Conservation (phyloP, 2,888 invertebrate species). For the Endotricha flammealis region DNA sequence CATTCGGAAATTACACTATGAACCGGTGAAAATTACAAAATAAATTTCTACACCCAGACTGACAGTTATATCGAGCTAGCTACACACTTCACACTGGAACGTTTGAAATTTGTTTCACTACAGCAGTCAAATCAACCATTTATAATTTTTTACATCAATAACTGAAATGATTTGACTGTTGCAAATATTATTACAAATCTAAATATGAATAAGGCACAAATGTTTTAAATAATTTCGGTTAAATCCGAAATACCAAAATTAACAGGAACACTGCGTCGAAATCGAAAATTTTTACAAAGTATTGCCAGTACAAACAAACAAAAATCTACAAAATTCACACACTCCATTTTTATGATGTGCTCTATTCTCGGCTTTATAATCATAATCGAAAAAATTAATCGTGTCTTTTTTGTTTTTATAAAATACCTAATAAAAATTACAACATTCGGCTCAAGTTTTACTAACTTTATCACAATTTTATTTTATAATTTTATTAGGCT, state of each 20-base stretch:
- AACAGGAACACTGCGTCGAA: conserved; percentile 53
- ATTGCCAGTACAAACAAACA: conserved; percentile 43
- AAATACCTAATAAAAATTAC: too few species aligned
- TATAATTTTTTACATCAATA: conserved; percentile 30
- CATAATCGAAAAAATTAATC: too few species aligned
- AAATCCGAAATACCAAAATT: conserved; percentile 52
- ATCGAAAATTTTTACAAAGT: conserved; percentile 38
- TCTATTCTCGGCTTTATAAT: too few species aligned
- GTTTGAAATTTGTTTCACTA: conserved; percentile 77
- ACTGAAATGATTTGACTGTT: conserved; percentile 41
- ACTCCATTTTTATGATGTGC: too few species aligned
- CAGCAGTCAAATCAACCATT: conserved; percentile 71
- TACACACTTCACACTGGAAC: conserved; percentile 77
- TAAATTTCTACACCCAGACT: conserved; percentile 77
- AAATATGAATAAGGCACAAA: conserved; percentile 35
- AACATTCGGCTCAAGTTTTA: too few species aligned
- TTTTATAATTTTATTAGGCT: too few species aligned
- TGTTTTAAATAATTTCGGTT: conserved; percentile 63
- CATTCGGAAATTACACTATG: conserved; percentile 68
- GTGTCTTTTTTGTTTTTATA: too few species aligned
- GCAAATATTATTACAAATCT: conserved; percentile 26
- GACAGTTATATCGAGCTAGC: conserved; percentile 77
- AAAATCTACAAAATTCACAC: too few species aligned
- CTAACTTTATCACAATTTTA: too few species aligned
- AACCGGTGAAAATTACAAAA: conserved; percentile 77